These are phyloP conservation scores for Homalodisca vitripennis DNA, from an alignment of 1,140 invertebrate genomes.

Conservation along the genomic window DNA sequence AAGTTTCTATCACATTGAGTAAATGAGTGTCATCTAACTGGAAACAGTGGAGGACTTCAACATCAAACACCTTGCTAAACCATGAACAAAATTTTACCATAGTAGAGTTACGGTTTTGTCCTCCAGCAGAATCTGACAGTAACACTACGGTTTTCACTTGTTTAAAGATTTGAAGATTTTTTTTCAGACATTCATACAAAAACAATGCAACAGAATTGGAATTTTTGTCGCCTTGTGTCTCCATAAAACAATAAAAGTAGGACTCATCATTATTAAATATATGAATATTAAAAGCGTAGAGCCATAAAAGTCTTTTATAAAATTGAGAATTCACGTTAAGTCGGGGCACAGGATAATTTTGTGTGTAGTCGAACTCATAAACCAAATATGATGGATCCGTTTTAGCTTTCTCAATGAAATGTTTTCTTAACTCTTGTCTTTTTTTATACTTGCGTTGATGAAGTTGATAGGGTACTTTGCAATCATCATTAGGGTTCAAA, in stretches of 20 bases:
- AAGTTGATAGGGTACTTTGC: conserved; percentile 2
- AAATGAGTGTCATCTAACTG: too few relatives aligned
- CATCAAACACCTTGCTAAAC: too few relatives aligned
- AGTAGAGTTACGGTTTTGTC: neutral
- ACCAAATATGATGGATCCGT: neutral
- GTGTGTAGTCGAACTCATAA: neutral
- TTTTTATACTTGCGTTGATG: conserved; percentile 1
- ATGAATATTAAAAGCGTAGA: conserved; percentile 13
- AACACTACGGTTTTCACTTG: neutral
- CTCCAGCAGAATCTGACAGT: neutral
- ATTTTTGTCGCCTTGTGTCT: neutral
- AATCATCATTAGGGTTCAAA: neutral
- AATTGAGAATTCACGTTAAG: too few relatives aligned
- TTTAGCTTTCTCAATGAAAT: conserved; percentile 3
- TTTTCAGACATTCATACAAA: neutral
- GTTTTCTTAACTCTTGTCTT: neutral
- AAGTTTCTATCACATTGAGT: too few relatives aligned
- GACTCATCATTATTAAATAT: conserved; percentile 2
- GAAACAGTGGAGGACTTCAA: conserved; percentile 29
- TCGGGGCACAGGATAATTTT: conserved; percentile 6
- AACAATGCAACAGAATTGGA: neutral
- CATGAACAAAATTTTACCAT: too few relatives aligned
- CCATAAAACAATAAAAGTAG: too few relatives aligned
- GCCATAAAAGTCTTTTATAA: too few relatives aligned
- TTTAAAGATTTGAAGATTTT: neutral